These are phyloP conservation scores for Prochilodus magdalenae DNA, from an alignment of 2,113 vertebrate genomes.

Conservation along the genomic window DNA sequence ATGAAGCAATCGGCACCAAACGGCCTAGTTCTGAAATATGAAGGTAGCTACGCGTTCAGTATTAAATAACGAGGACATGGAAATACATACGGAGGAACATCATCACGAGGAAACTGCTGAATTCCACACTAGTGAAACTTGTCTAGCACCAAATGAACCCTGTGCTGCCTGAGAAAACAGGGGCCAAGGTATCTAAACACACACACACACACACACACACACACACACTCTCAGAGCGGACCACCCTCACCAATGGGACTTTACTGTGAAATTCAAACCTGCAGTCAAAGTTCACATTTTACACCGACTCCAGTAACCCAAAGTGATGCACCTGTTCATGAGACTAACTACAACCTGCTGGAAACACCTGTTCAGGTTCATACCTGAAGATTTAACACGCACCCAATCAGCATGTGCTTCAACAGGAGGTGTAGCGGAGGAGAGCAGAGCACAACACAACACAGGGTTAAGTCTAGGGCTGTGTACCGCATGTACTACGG, in stretches of 20 bases:
- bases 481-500: no score
- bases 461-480: no score
- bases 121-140: slow-evolving; percentile 71
- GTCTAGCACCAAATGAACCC: slow-evolving; percentile 71
- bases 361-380: not conserved
- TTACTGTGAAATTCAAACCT: slow-evolving; percentile 11
- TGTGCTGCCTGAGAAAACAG: slow-evolving; percentile 16
- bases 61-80: slow-evolving; percentile 71
- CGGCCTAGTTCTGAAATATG: slow-evolving; percentile 55
- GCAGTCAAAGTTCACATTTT: slow-evolving; percentile 45
- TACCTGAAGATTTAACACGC: no score
- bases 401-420: no score
- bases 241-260: not conserved
- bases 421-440: no score
- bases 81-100: slow-evolving; percentile 3
- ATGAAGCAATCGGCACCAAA: slow-evolving; percentile 63
- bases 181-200: slow-evolving; percentile 38
- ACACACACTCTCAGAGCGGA: slow-evolving; percentile 54
- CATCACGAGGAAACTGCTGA: slow-evolving; percentile 47
- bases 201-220: slow-evolving; percentile 25
- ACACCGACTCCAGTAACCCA: slow-evolving; percentile 7
- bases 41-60: slow-evolving; percentile 61
- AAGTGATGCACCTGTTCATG: slow-evolving; percentile 1
- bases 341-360: slow-evolving; percentile 11
- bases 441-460: no score